Evolutionary conservation across 2,113 vertebrate genomes (phyloP).

Genomic region (Indicator indicator): DNA sequence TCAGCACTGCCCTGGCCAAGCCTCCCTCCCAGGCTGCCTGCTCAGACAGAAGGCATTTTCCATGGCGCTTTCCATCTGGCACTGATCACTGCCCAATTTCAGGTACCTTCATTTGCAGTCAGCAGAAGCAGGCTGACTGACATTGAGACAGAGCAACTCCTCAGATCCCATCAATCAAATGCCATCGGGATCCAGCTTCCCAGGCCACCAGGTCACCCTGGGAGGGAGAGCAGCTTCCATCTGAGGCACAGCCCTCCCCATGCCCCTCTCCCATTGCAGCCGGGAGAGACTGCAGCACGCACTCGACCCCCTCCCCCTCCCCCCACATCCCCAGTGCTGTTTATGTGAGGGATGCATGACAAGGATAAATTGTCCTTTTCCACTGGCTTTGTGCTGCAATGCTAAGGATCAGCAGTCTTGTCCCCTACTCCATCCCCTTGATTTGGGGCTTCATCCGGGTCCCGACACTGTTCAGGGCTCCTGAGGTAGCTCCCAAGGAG

Average conservation of each 20-base stretch:
- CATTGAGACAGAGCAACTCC: not conserved
- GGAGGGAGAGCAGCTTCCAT: not conserved
- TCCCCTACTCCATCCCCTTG: not conserved
- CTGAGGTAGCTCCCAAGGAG: not conserved
- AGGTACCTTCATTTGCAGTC: constrained; percentile 33
- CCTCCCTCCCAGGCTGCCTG: not conserved
- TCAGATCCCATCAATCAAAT: constrained; percentile 33
- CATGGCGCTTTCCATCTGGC: not conserved
- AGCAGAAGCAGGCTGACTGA: not conserved
- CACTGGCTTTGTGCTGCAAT: not conserved
- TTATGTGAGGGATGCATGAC: not conserved
- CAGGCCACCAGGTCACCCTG: not conserved
- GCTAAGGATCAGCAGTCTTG: fast-evolving
- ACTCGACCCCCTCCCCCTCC: not conserved
- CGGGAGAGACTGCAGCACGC: not conserved
- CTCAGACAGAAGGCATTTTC: not conserved
- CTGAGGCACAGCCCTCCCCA: not conserved
- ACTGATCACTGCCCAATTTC: not conserved
- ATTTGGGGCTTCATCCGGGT: fast-evolving
- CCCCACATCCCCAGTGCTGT: not conserved
- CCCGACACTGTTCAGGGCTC: fast-evolving
- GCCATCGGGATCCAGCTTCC: constrained; percentile 3
- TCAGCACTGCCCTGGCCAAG: not conserved
- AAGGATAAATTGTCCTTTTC: not conserved
- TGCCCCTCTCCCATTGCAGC: not conserved